Conservation (phyloP, 2,113 vertebrate species). For the Peromyscus californicus region DNA sequence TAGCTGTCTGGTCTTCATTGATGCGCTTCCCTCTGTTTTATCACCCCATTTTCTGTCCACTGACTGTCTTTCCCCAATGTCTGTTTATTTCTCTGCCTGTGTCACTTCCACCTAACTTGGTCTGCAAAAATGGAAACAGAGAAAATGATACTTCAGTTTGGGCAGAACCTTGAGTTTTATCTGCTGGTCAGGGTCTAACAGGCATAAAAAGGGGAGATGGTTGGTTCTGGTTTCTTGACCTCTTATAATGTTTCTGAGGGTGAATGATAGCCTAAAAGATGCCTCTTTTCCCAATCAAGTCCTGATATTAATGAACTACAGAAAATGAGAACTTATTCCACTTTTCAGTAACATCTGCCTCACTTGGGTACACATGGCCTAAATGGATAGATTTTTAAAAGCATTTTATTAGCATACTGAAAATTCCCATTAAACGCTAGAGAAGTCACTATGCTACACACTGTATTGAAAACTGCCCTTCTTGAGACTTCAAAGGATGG, state of each 20-base stretch:
- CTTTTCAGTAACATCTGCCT: conserved; percentile 66
- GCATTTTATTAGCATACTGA: conserved; percentile 78
- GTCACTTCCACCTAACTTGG: background rate
- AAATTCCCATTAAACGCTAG: conserved; percentile 76
- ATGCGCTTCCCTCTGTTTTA: background rate
- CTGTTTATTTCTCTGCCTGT: background rate
- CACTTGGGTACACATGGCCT: conserved; percentile 68
- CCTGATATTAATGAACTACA: conserved; percentile 51
- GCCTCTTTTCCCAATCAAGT: background rate
- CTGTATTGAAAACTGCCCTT: conserved; percentile 72
- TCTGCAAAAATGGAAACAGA: conserved; percentile 1
- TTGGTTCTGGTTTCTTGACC: conserved; percentile 6
- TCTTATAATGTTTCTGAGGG: background rate
- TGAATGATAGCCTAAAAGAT: background rate
- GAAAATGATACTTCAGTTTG: background rate
- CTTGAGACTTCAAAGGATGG: conserved; percentile 64
- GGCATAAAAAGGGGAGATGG: background rate
- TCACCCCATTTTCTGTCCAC: background rate
- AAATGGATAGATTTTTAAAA: conserved; percentile 75
- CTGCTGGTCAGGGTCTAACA: background rate
- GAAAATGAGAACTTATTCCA: conserved; percentile 58
- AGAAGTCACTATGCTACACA: conserved; percentile 63
- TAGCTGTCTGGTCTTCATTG: background rate
- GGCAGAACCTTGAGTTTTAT: background rate
- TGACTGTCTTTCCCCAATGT: background rate